Evolutionary conservation across 2,113 vertebrate species (phyloP).

Genomic region (Platycercus adscitus): DNA sequence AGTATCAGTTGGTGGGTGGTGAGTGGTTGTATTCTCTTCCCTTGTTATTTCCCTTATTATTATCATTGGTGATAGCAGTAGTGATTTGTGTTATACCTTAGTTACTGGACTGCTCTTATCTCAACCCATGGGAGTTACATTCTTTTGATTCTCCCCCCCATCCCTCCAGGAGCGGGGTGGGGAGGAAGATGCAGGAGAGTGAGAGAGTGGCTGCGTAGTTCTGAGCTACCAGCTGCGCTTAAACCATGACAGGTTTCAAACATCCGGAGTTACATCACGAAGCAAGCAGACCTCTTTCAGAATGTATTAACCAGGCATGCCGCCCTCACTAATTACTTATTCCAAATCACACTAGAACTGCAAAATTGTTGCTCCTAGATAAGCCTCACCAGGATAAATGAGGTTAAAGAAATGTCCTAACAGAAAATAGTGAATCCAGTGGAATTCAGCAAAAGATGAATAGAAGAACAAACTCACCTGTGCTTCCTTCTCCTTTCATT

Average conservation of each 20-base stretch:
- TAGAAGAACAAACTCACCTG: conserved; percentile 78
- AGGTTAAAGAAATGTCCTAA: neutral
- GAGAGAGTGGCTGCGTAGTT: neutral
- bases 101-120: neutral
- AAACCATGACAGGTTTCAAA: neutral
- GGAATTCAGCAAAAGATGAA: neutral
- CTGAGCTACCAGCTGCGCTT: neutral
- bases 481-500: conserved; percentile 91
- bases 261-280: neutral
- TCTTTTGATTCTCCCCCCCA: neutral
- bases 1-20: too few relatives aligned
- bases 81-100: neutral
- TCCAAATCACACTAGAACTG: neutral
- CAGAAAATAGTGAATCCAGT: neutral
- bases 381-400: neutral
- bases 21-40: too few relatives aligned
- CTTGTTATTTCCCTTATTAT: too few relatives aligned
- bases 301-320: neutral
- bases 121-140: neutral
- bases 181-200: neutral
- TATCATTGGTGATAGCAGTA: neutral
- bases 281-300: neutral
- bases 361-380: neutral
- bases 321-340: neutral
- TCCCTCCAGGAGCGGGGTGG: neutral